These are phyloP conservation scores for Dryobota labecula DNA, from an alignment of 2,888 invertebrate species.

Conservation along the genomic window DNA sequence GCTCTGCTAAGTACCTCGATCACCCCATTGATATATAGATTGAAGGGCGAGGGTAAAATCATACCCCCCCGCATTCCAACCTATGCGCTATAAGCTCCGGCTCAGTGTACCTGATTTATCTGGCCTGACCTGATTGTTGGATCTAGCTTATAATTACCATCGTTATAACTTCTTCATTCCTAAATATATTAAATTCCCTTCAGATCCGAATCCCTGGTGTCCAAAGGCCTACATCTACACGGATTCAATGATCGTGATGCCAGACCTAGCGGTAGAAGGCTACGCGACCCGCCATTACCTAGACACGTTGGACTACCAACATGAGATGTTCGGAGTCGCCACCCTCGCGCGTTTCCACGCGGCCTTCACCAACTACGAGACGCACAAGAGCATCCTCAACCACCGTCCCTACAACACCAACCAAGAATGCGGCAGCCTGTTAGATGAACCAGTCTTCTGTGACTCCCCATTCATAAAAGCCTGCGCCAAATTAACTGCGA, in stretches of 20 bases:
- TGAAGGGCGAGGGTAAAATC: too few relatives aligned
- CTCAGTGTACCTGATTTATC: too few relatives aligned
- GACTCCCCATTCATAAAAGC: constrained; percentile 78
- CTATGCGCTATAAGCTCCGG: too few relatives aligned
- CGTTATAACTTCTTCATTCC: neutral
- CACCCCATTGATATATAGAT: too few relatives aligned
- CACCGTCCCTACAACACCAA: constrained; percentile 69
- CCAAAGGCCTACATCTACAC: constrained; percentile 76
- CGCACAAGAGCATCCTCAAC: constrained; percentile 62
- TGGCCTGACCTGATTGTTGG: too few relatives aligned
- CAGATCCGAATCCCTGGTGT: constrained; percentile 78
- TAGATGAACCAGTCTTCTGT: constrained; percentile 74
- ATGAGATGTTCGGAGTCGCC: constrained; percentile 69
- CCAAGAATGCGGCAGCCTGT: constrained; percentile 69
- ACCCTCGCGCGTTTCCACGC: constrained; percentile 84
- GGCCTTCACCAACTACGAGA: constrained; percentile 77
- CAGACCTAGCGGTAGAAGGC: constrained; percentile 78
- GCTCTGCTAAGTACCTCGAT: too few relatives aligned
- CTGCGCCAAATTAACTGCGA: constrained; percentile 76
- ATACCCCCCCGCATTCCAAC: too few relatives aligned
- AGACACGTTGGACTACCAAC: constrained; percentile 74
- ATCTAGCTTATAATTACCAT: neutral
- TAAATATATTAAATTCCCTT: constrained; percentile 22
- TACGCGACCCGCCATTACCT: constrained; percentile 70
- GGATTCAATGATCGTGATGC: constrained; percentile 80